phyloP scores from a whole-genome alignment of 2,113 vertebrate genomes.

The Prunella fulvescens region DNA sequence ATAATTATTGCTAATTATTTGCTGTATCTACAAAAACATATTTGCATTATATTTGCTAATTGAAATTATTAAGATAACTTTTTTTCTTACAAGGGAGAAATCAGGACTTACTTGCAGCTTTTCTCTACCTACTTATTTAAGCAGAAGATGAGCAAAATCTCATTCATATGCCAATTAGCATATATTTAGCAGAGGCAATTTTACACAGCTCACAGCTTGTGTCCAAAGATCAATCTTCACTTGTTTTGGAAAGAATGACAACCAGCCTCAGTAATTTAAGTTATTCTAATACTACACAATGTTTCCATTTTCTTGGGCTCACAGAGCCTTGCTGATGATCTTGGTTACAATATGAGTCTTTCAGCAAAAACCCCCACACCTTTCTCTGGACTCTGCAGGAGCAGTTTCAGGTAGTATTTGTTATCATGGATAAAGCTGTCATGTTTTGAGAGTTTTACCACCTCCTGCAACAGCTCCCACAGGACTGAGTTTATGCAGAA shows the following conservation, averaged over 20 bases:
- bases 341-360: not conserved
- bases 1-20: not conserved
- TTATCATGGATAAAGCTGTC: not conserved
- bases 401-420: not conserved
- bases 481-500: not conserved
- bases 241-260: not conserved
- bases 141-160: not conserved
- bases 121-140: not conserved
- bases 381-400: not conserved
- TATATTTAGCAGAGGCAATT: constrained; percentile 9
- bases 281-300: not conserved
- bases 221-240: not conserved
- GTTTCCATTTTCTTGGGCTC: not conserved
- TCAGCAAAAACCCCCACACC: not conserved
- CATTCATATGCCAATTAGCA: not conserved
- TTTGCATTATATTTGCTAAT: not conserved
- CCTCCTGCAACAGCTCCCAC: not conserved
- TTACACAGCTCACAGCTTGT: constrained; percentile 18
- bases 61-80: not conserved
- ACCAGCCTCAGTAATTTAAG: not conserved
- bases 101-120: not conserved
- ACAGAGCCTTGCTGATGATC: not conserved
- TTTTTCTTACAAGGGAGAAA: not conserved
- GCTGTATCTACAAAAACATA: not conserved
- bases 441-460: not conserved